A percentile compares a stretch with the other conserved stretches of the same genome.
Evolutionary conservation across 2,797 vertebrate genomes (phyloP).

Genomic region (Oreochromis grahami): DNA sequence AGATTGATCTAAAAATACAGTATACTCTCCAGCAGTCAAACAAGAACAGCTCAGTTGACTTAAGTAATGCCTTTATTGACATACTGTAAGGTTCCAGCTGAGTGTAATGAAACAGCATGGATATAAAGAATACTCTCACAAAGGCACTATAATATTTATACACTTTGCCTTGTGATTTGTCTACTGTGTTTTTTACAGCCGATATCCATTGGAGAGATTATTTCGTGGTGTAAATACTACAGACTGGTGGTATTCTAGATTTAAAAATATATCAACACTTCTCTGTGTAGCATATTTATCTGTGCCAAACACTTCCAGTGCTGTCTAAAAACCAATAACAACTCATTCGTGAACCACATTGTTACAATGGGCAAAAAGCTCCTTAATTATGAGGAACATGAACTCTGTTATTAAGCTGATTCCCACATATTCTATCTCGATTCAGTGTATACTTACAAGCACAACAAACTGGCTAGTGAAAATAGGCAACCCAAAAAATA

Average conservation of each 20-base stretch:
- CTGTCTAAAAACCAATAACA: neutral
- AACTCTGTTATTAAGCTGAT: neutral
- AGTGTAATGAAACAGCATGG: slow-evolving; percentile 49
- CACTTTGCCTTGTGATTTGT: slow-evolving; percentile 55
- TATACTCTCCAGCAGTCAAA: slow-evolving; percentile 38
- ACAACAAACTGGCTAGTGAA: neutral
- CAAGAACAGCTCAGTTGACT: slow-evolving; percentile 40
- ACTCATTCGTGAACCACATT: neutral
- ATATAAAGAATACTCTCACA: slow-evolving; percentile 49
- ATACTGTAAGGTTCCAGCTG: slow-evolving; percentile 43
- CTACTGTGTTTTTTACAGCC: slow-evolving; percentile 10
- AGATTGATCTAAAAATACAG: neutral
- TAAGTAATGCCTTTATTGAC: slow-evolving; percentile 64
- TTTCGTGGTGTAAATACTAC: neutral
- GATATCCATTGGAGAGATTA: neutral
- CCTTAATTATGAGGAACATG: neutral
- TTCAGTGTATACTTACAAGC: neutral
- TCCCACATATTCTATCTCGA: neutral
- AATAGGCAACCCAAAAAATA: neutral
- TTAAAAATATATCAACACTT: neutral
- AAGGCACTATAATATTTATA: slow-evolving; percentile 57
- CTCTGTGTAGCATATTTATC: neutral
- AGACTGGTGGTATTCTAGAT: neutral
- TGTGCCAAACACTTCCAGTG: neutral
- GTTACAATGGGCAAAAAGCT: neutral